Evolutionary conservation across 2,888 invertebrate species (phyloP), one percentile per base, ranked within the genome.

Genomic region (Eremobia ochroleuca): DNA sequence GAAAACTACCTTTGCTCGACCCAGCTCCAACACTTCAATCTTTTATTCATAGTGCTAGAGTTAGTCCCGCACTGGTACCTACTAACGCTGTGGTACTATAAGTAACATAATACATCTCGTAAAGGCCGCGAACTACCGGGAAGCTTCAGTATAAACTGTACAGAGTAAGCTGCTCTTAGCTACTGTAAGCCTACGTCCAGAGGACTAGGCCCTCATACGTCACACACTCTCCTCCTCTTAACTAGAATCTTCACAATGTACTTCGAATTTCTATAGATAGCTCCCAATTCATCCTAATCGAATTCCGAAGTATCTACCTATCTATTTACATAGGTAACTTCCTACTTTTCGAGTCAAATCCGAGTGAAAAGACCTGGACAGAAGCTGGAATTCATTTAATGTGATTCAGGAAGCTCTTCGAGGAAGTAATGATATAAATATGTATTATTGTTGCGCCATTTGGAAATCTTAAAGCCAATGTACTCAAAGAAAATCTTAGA

Each of bases 31-130:
- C 18, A 59, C 70, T 76, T 25, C n/a, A 59, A 77, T 81, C 8
- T 81, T 73, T 81, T 77, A 81, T 81, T 81, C 81, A 81, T 55
- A 28, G 11, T 34, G 64, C 34, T 72, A 8, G 52, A 77, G 62
- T 59, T 31, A 81, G 25, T 55, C 37, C 55, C 21, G 62, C 55
- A 28, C 46, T 40, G 37, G 59, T 55, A 72, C n/a, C n/a, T n/a
- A n/a, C 62, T 52, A 59, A 65, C 31, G 40, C 31, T 64, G 74
- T 74, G 58, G 70, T 34, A 46, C 58, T 28, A 40, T 66, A 73
- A 65, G 66, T 82, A 71, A 71, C 62, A 37, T 43, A 79, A 59
- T 64, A 76, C 73, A 64, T 73, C 67, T 58, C 25, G 62, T 64
- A 70, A 58, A 73, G 34, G 52, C 59, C 62, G 52, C 34, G 58